phyloP scores from a whole-genome alignment of 2,797 vertebrate genomes.

The Gymnothorax javanicus region DNA sequence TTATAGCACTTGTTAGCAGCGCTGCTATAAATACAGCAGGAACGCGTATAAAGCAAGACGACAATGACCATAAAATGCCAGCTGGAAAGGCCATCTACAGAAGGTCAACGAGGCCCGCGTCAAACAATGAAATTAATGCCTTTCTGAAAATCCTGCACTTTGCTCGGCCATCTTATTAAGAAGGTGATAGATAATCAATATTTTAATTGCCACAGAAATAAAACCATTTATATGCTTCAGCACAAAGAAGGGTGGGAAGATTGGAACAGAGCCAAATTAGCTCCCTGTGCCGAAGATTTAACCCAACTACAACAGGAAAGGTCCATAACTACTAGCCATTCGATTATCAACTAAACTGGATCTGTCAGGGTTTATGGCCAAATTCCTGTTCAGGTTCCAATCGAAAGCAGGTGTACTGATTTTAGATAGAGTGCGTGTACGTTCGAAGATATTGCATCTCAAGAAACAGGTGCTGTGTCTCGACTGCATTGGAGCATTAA shows the following conservation, averaged over 20 bases:
- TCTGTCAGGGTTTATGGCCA: not conserved
- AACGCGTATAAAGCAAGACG: slow-evolving; percentile 16
- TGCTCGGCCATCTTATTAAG: slow-evolving; percentile 40
- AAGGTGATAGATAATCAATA: slow-evolving; percentile 40
- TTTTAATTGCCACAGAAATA: slow-evolving; percentile 36
- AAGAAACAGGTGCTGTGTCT: not conserved
- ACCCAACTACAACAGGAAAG: not conserved
- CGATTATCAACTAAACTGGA: not conserved
- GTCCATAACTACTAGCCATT: not conserved
- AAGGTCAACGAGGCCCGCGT: slow-evolving; percentile 21
- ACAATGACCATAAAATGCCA: slow-evolving; percentile 31
- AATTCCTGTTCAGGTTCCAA: not conserved
- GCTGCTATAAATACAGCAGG: slow-evolving; percentile 16
- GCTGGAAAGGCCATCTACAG: not conserved
- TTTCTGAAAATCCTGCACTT: slow-evolving; percentile 36
- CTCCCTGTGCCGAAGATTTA: not conserved
- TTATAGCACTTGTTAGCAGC: slow-evolving; percentile 18
- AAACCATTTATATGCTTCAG: slow-evolving; percentile 25
- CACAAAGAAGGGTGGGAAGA: not conserved
- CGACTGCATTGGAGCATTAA: not conserved
- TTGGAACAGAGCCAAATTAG: not conserved
- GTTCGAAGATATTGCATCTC: not conserved
- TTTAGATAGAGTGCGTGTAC: not conserved
- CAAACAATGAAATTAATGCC: slow-evolving; percentile 19
- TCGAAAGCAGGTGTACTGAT: not conserved